These are phyloP conservation scores for Corythoichthys haematopterus DNA, from an alignment of 2,113 vertebrate species.

Conservation along the genomic window DNA sequence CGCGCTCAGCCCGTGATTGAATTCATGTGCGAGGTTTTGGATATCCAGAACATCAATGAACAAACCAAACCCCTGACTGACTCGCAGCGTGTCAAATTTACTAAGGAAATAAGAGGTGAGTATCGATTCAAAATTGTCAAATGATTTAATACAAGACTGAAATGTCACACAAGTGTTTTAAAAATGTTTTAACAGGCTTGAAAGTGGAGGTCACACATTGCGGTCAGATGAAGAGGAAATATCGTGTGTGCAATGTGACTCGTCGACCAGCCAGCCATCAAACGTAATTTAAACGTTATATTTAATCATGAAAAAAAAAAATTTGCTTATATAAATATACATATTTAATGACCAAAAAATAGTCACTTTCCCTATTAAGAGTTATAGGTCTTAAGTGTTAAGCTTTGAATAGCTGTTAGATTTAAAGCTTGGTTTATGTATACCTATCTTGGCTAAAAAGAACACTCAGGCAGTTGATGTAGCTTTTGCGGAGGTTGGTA, in stretches of 20 bases:
- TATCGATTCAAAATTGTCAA: neutral
- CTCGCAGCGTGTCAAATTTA: conserved; percentile 98
- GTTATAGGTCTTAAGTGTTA: no score
- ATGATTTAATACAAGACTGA: no score
- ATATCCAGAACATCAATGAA: conserved; percentile 98
- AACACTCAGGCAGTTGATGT: no score
- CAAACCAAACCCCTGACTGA: conserved; percentile 97
- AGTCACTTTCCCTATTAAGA: no score
- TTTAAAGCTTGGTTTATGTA: no score
- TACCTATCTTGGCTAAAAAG: no score
- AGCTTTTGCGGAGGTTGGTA: no score
- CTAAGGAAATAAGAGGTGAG: conserved; percentile 98
- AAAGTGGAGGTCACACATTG: conserved; percentile 99
- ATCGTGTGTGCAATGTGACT: conserved; percentile 95
- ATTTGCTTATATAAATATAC: no score
- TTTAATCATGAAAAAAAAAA: no score
- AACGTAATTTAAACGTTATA: conserved; percentile 71
- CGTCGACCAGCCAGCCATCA: conserved; percentile 96
- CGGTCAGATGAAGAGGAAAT: conserved; percentile 99
- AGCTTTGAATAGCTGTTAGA: no score
- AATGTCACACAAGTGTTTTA: neutral
- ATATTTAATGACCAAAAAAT: no score
- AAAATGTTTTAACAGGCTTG: conserved; percentile 74
- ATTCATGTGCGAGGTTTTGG: conserved; percentile 98
- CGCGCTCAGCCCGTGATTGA: conserved; percentile 97